Evolutionary conservation across 37 sponge, comb jelly and placozoan species (phyloP), one percentile per base, ranked within the genome.

Genomic region (Spongia lamella): DNA sequence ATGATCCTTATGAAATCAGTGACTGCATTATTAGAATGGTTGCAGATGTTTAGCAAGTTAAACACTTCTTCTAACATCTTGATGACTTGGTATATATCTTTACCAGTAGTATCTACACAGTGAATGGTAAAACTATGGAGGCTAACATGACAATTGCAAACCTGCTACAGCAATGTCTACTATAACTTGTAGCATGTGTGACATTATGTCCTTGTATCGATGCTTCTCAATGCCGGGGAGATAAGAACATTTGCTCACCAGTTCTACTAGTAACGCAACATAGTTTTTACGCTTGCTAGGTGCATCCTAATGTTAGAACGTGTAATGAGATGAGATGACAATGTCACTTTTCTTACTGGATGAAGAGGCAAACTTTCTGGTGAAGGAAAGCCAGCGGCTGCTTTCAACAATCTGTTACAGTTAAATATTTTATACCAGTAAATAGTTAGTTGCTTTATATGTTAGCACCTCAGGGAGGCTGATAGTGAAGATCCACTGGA

Each of bases 1-100:
- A 86, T 37, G 27, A 75, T 49, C 38, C 7, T 58, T 7, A 80
- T 32, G 32, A 89, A 55, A 20, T 57, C 58, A 31, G 63, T 24
- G 6, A 76, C 38, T 19, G 77, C 27, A 26, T 47, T 25, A 20
- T 47, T 47, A 17, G 75, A 49, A 19, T 83, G 81, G 11, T 74
- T 60, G 39, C 87, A 77, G 61, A 57, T 76, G 70, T 89, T 93
- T 38, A 93, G 78, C 29, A 93, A 61, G 54, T 83, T 93, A n/a
- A 93, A 53, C 9, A 86, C 33, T 9, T 86, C 90, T 63, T 80
- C 73, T 31, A 89, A 9, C 20, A 85, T 63, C 0, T 35, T 31
- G 6, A 85, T 65, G 11, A 84, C 32, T 32, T 81, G 58, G 19
- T 43, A 9, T 43, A 13, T 5, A 13, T 9, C 47, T 43, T 5